Evolutionary conservation across 2,888 invertebrate genomes (phyloP).

Genomic region (Sinohyriopsis cumingii): DNA sequence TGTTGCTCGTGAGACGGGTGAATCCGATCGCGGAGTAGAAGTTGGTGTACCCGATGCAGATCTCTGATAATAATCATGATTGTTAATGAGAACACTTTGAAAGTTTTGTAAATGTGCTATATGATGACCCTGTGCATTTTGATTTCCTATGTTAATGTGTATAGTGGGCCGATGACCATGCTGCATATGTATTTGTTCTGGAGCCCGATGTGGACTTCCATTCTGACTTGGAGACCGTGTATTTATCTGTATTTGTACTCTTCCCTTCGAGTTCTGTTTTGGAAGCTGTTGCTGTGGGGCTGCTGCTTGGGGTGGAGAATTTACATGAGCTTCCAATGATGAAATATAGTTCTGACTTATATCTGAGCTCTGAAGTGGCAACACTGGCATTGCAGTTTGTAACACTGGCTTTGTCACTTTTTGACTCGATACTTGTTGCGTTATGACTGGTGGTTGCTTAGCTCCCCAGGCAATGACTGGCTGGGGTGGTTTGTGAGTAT

Average conservation of each 20-base stretch:
- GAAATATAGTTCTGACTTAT: conserved; percentile 58
- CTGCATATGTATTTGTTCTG: conserved; percentile 73
- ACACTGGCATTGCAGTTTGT: conserved; percentile 93
- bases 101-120: conserved; percentile 25
- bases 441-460: conserved; percentile 92
- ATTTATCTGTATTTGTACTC: conserved; percentile 50
- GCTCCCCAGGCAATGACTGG: conserved; percentile 88
- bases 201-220: conserved; percentile 42
- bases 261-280: conserved; percentile 12
- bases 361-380: conserved; percentile 71
- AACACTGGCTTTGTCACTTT: conserved; percentile 94
- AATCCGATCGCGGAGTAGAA: conserved; percentile 66
- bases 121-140: conserved; percentile 15
- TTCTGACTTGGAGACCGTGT: conserved; percentile 24
- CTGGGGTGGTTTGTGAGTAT: conserved; percentile 19
- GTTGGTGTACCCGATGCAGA: conserved; percentile 50
- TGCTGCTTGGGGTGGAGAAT: conserved; percentile 49
- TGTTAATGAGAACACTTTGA: conserved; percentile 23
- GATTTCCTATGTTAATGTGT: conserved; percentile 22
- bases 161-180: conserved; percentile 39
- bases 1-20: conserved; percentile 64
- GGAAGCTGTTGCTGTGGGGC: conserved; percentile 15
- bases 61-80: conserved; percentile 23
- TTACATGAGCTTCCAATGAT: conserved; percentile 64
- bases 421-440: conserved; percentile 96